Percentiles rank a stretch among this genome's conserved stretches.
Evolutionary conservation across 2,797 vertebrate species (phyloP).

Genomic region (Hybognathus amarus): DNA sequence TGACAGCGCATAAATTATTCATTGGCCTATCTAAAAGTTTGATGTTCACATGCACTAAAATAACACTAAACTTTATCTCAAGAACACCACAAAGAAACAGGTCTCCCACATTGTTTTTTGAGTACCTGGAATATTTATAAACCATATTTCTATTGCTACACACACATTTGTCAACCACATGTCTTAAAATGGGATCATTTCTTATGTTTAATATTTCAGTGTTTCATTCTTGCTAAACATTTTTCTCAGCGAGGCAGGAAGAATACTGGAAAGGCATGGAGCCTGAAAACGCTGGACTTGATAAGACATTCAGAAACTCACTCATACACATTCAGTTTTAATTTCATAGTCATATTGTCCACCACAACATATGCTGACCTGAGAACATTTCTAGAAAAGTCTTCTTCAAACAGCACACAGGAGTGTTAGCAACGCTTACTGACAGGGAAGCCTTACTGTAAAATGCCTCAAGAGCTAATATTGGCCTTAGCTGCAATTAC

Average conservation of each 20-base stretch:
- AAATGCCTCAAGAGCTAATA: not conserved
- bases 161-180: not conserved
- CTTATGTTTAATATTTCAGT: not conserved
- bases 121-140: constrained; percentile 27
- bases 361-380: not conserved
- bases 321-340: not conserved
- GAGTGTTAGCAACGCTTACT: not conserved
- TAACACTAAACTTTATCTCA: constrained; percentile 36
- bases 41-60: constrained; percentile 30
- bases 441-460: constrained; percentile 1
- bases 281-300: not conserved
- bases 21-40: constrained; percentile 35
- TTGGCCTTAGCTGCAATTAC: constrained; percentile 8
- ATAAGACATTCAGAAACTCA: not conserved
- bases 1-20: constrained; percentile 47
- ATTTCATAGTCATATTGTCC: not conserved
- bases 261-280: not conserved
- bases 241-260: not conserved
- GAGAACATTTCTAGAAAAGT: not conserved
- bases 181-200: not conserved
- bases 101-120: constrained; percentile 6
- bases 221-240: not conserved
- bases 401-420: not conserved
- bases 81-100: constrained; percentile 4
- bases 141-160: not conserved